A percentile compares a stretch with the other conserved stretches of the same genome.
These are phyloP conservation scores for Hippocampus mohnikei DNA, from an alignment of 2,113 vertebrate genomes.

Conservation along the genomic window DNA sequence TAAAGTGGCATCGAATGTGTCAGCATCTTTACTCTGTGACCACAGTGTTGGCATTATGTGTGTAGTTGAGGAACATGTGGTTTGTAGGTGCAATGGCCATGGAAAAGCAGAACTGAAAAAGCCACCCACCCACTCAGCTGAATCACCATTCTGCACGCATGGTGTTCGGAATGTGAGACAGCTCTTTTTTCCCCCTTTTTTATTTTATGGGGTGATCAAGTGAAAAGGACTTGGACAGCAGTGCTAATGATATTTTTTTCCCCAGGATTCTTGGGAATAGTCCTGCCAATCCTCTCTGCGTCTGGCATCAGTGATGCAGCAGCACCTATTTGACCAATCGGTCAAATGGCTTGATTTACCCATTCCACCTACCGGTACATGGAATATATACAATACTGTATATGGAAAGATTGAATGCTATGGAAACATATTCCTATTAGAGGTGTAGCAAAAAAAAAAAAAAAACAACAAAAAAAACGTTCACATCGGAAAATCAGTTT, in stretches of 20 bases:
- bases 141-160: conserved; percentile 24
- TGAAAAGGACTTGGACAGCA: conserved; percentile 4
- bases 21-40: neutral
- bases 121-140: conserved; percentile 2
- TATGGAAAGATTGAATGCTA: no score
- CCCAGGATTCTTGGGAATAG: conserved; percentile 6
- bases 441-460: no score
- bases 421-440: no score
- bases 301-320: neutral
- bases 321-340: no score
- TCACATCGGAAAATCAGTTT: no score
- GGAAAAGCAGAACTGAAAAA: conserved; percentile 23
- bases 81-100: neutral
- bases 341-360: no score
- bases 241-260: neutral
- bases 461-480: no score
- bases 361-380: no score
- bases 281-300: conserved; percentile 7
- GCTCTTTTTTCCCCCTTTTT: conserved; percentile 23
- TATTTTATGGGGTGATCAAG: conserved; percentile 8
- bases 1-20: conserved; percentile 1
- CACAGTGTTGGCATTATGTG: neutral
- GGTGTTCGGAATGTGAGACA: conserved; percentile 49
- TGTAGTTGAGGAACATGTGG: neutral
- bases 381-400: no score